phyloP scores from a whole-genome alignment of 1,140 invertebrate species.

The Sminthurinus signatus region DNA sequence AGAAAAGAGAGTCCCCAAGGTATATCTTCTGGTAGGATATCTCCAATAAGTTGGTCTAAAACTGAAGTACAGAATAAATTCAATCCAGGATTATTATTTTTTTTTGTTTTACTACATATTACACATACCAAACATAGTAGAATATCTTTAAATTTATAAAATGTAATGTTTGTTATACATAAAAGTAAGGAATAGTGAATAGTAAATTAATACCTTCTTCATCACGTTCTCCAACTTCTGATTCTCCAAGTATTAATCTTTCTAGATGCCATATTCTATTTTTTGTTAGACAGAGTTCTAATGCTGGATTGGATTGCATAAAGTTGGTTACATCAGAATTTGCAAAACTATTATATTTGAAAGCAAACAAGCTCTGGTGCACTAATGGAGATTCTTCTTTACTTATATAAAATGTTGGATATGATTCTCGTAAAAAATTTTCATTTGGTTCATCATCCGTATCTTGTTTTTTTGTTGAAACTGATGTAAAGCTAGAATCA shows the following conservation, averaged over 20 bases:
- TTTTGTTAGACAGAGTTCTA: constrained; percentile 22
- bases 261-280: constrained; percentile 45
- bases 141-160: too few relatives aligned
- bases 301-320: constrained; percentile 11
- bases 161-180: too few relatives aligned
- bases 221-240: constrained; percentile 43
- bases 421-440: constrained; percentile 22
- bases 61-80: too few relatives aligned
- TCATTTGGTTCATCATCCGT: constrained; percentile 6
- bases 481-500: too few relatives aligned
- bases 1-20: constrained; percentile 25
- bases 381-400: constrained; percentile 11
- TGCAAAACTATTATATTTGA: constrained; percentile 27
- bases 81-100: not conserved
- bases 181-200: too few relatives aligned
- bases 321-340: not conserved
- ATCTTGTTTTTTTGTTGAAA: not conserved
- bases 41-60: constrained; percentile 20
- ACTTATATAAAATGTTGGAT: constrained; percentile 17
- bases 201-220: constrained; percentile 30
- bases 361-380: constrained; percentile 17
- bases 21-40: constrained; percentile 29
- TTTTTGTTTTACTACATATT: not conserved
- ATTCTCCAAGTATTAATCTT: constrained; percentile 44
- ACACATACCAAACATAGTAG: too few relatives aligned